Conservation (phyloP, 2,888 invertebrate genomes). For the Coenonympha glycerion region DNA sequence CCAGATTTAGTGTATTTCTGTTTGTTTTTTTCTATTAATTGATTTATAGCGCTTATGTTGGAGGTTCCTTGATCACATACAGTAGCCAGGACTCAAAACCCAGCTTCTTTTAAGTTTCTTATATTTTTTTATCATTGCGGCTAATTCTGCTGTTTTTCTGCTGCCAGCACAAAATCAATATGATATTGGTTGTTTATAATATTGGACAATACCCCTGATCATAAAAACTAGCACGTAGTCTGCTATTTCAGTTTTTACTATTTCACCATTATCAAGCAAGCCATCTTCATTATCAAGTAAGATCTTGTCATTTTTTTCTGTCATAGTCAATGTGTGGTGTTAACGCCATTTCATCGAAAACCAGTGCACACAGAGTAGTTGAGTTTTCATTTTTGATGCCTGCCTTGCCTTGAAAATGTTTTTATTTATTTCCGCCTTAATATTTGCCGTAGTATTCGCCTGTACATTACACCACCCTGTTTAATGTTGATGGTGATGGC, state of each 20-base stretch:
- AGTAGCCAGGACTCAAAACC: not conserved
- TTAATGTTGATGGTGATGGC: too few species aligned
- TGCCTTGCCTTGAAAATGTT: too few species aligned
- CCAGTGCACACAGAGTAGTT: too few species aligned
- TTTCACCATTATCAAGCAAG: not conserved
- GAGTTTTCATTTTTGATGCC: too few species aligned
- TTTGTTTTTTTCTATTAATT: not conserved
- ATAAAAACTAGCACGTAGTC: not conserved
- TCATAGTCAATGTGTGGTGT: not conserved
- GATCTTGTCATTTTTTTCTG: not conserved
- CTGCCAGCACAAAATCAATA: not conserved
- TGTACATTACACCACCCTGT: too few species aligned
- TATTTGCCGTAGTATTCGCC: too few species aligned
- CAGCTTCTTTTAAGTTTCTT: not conserved
- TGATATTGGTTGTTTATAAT: not conserved
- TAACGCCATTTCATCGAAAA: too few species aligned
- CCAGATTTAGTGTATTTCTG: not conserved
- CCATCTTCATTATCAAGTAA: too few species aligned
- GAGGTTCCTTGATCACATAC: not conserved
- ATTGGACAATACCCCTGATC: not conserved
- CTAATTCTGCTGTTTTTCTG: not conserved
- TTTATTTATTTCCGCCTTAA: too few species aligned
- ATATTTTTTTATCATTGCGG: not conserved
- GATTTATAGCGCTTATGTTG: not conserved
- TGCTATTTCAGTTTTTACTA: not conserved